A percentile compares a stretch with the other conserved stretches of the same genome.
phyloP scores from a whole-genome alignment of 2,113 vertebrate species.

The Perca schrenkii region DNA sequence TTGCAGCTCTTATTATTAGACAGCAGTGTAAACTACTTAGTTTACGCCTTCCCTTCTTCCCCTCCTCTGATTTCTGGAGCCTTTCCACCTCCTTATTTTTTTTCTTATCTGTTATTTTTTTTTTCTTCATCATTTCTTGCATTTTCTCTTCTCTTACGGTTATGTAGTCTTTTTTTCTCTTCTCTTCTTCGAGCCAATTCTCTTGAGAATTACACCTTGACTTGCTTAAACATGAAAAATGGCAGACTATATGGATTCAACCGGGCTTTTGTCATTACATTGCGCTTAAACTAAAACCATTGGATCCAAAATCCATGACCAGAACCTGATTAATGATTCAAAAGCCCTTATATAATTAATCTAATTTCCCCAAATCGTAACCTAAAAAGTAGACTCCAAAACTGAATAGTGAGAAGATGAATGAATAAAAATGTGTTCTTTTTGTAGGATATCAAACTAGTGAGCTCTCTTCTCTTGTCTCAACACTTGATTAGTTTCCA shows the following conservation, averaged over 20 bases:
- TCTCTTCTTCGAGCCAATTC: background rate
- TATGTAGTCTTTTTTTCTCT: background rate
- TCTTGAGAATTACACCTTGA: background rate
- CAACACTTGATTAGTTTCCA: constrained; percentile 40
- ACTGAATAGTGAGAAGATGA: background rate
- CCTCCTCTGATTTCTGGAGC: constrained; percentile 38
- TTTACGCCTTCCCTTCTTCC: background rate
- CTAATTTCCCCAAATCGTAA: rapidly evolving
- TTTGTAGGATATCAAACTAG: constrained; percentile 2
- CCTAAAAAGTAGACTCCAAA: background rate
- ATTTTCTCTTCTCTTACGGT: background rate
- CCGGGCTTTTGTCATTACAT: background rate
- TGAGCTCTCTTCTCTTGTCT: background rate
- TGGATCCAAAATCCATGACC: background rate
- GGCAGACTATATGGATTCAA: background rate
- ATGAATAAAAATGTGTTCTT: background rate
- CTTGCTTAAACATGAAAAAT: constrained; percentile 12
- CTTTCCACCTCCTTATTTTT: constrained; percentile 12
- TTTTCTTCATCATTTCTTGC: background rate
- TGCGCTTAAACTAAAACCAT: background rate
- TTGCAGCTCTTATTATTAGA: constrained; percentile 55
- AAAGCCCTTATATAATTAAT: background rate
- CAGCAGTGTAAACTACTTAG: constrained; percentile 31
- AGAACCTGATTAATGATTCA: background rate
- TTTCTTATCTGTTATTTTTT: background rate